Evolutionary conservation across 2,888 invertebrate species (phyloP).

Genomic region (Macaria notata): DNA sequence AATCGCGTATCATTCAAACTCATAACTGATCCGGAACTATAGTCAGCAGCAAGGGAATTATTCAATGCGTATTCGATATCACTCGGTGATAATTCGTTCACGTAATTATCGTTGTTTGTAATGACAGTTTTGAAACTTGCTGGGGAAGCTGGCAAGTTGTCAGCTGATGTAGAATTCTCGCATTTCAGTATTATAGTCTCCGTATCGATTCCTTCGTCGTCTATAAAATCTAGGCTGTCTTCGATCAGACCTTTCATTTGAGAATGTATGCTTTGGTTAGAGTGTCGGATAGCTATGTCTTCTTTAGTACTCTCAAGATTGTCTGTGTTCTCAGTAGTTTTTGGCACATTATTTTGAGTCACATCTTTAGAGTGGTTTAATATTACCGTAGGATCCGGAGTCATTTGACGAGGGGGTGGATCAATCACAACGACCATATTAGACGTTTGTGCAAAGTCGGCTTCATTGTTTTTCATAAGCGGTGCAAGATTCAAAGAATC

Average conservation of each 20-base stretch:
- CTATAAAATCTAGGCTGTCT: constrained; percentile 50
- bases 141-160: constrained; percentile 37
- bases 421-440: constrained; percentile 44
- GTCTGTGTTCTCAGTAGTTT: constrained; percentile 32
- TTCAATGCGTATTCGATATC: constrained; percentile 44
- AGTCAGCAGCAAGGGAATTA: constrained; percentile 40
- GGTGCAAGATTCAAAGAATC: constrained; percentile 34
- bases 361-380: no score
- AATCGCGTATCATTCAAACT: constrained; percentile 39
- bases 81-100: constrained; percentile 32
- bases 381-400: no score
- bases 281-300: constrained; percentile 27
- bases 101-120: constrained; percentile 38
- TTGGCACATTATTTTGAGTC: no score
- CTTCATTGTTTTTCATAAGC: constrained; percentile 9
- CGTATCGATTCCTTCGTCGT: constrained; percentile 20
- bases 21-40: constrained; percentile 40
- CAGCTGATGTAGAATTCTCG: constrained; percentile 29
- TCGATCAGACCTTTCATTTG: constrained; percentile 52
- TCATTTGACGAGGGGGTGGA: constrained; percentile 23
- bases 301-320: constrained; percentile 34
- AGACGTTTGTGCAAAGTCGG: constrained; percentile 30
- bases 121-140: constrained; percentile 44
- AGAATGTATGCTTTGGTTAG: constrained; percentile 28
- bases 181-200: constrained; percentile 41